Percentiles rank a stretch among this genome's conserved stretches.
phyloP scores from a whole-genome alignment of 1,140 invertebrate genomes.

The Latrodectus geometricus region DNA sequence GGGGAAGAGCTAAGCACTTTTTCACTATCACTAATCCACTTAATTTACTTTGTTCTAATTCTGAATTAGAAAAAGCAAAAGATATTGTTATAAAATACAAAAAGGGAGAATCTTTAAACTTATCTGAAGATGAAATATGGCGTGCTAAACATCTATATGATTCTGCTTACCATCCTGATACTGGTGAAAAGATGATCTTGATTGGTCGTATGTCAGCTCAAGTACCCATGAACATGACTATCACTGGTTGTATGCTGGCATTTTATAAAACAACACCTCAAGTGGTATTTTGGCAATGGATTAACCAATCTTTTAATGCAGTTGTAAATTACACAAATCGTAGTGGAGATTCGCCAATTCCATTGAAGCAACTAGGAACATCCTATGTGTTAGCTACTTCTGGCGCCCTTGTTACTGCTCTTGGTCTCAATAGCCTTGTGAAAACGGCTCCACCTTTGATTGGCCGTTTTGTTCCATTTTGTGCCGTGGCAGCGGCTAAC shows the following conservation, averaged over 20 bases:
- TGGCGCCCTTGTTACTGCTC: constrained; percentile 91
- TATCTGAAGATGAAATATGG: constrained; percentile 84
- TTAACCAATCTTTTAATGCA: constrained; percentile 99
- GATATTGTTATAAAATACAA: constrained; percentile 79
- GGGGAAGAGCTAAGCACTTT: constrained; percentile 93
- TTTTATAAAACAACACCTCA: constrained; percentile 94
- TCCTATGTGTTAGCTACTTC: constrained; percentile 93
- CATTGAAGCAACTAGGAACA: constrained; percentile 80
- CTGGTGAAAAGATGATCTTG: constrained; percentile 97
- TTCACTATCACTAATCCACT: constrained; percentile 95
- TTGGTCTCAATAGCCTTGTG: constrained; percentile 78
- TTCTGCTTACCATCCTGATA: constrained; percentile 98
- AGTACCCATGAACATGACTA: constrained; percentile 95
- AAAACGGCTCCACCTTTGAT: constrained; percentile 76
- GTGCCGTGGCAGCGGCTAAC: constrained; percentile 96
- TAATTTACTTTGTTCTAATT: constrained; percentile 81
- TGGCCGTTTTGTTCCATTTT: constrained; percentile 91
- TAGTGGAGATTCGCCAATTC: constrained; percentile 93
- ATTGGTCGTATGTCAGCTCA: constrained; percentile 99
- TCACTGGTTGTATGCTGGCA: constrained; percentile 97
- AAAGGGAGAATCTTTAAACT: constrained; percentile 77
- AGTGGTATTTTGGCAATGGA: constrained; percentile 99
- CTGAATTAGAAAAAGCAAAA: constrained; percentile 83
- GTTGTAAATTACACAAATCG: constrained; percentile 99
- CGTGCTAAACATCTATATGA: constrained; percentile 87